Conservation (phyloP, 2,888 invertebrate species). For the Abrostola triplasia region DNA sequence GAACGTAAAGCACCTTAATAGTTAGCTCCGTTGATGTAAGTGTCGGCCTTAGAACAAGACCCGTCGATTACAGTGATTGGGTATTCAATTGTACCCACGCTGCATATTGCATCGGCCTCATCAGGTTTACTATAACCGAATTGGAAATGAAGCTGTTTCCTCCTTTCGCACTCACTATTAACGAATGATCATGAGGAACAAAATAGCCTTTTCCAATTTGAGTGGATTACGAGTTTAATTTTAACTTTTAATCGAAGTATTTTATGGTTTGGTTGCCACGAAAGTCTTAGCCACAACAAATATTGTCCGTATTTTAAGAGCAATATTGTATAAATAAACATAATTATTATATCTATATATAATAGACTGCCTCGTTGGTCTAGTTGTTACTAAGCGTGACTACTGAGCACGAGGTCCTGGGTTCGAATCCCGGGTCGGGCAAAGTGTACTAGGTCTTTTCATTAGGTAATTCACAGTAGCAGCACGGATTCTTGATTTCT, state of each 20-base stretch:
- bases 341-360: no score
- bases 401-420: no score
- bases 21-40: slow-evolving; percentile 64
- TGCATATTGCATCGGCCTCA: slow-evolving; percentile 68
- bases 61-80: slow-evolving; percentile 62
- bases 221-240: background rate
- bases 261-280: background rate
- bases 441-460: no score
- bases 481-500: no score
- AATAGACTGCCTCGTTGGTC: no score
- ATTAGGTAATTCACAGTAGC: no score
- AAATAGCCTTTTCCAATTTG: background rate
- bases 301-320: no score
- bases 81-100: slow-evolving; percentile 70
- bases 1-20: slow-evolving; percentile 2
- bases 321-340: no score
- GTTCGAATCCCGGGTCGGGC: no score
- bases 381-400: no score
- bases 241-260: background rate
- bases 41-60: slow-evolving; percentile 64
- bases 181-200: background rate
- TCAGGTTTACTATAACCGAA: slow-evolving; percentile 58
- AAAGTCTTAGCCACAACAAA: no score
- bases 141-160: slow-evolving; percentile 55
- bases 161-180: background rate